Evolutionary conservation across 1,140 invertebrate species (phyloP), one percentile per base, ranked within the genome.

Genomic region (Condylostylus longicornis): DNA sequence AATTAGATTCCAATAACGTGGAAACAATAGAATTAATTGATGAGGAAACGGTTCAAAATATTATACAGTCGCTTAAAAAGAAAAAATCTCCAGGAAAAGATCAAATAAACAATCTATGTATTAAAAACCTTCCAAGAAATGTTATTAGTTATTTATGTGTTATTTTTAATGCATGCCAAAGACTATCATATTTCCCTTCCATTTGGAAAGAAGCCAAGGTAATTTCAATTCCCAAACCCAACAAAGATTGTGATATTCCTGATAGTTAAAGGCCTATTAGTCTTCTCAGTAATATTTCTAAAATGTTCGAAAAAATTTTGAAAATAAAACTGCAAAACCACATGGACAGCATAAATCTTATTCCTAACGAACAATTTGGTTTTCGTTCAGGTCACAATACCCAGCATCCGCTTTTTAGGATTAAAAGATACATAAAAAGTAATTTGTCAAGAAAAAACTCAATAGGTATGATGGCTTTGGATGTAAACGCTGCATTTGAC

Each of bases 161-260:
- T n/a, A 36, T 50, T 14, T 42, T 47, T 12, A 61, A 61, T 33
- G 43, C 35, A 7, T 40, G 41, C 12, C 17, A 62, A 0, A 48
- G 37, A 38, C 19, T 52, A 1, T 20, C 29, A 5, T 51, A 62
- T 28, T 62, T 61, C 33, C 49, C 58, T 1, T 3, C 12, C 0
- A 1, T 6, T 1, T 63, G 55, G 57, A 64, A 65, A 50, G 35
- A 43, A 13, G 60, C 53, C 2, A 54, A 40, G 3, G 41, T 63
- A 5, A 46, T 63, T 9, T 42, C 53, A 1, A 54, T 66, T 46
- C 49, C 51, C 3, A 49, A 50, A 48, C 50, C 54, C 3, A 48
- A 50, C 5, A 65, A 68, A 49, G 32, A 50, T 18, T 28, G 33
- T 15, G 36, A 12, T 19, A 9, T 30, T 1, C 42, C 46, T 2